Base-by-base conservation (phyloP, 1,140 invertebrate species). In the Mylabris phalerata region DNA sequence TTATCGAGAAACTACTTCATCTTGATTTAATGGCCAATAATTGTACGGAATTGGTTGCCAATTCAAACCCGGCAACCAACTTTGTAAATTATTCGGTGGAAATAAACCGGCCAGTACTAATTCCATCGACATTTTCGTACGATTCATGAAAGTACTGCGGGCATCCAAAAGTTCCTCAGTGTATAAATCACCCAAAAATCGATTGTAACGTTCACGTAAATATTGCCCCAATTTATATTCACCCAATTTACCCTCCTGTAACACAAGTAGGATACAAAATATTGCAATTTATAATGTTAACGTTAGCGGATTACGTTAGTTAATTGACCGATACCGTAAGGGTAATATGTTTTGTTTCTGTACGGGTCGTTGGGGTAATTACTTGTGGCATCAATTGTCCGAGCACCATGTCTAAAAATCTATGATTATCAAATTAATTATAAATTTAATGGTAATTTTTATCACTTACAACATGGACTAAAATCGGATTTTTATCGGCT, bases 261-360 rank as follows among this genome's bases (percentile, higher is more conserved):
- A 65, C 48, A 7, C 13, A 42, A 24, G 13, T 13, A 13, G 2
- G n/a, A n/a, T n/a, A 24, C 7, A 4, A 1, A 32, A 32, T 13
- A 13, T 13, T 13, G 13, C 0, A 13, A 13, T 1, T 32, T 32
- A 32, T 32, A 32, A 0, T 32, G 27, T 1, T 32, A 4, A 32
- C 3, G 3, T 32, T 32, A 32, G 2, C 3, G 3, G 9, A n/a
- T 80, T 77, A 88, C 88, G 65, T 82, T 83, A 9, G 88, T 89
- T 7, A 91, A 73, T 62, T 88, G 84, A n/a, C 86, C 87, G 79
- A 86, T 85, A 25, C 88, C 88, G 61, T 80, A 83, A 0, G 85
- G 85, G 68, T 79, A 79, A 71, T 84, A 85, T 0, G 76, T 75
- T 24, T 80, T 70, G 62, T 83, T 80, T 10, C 81, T 73, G 59